Percentiles rank a stretch among this genome's conserved stretches.
Conservation (phyloP, 2,888 invertebrate species). For the Netelia inedita region DNA sequence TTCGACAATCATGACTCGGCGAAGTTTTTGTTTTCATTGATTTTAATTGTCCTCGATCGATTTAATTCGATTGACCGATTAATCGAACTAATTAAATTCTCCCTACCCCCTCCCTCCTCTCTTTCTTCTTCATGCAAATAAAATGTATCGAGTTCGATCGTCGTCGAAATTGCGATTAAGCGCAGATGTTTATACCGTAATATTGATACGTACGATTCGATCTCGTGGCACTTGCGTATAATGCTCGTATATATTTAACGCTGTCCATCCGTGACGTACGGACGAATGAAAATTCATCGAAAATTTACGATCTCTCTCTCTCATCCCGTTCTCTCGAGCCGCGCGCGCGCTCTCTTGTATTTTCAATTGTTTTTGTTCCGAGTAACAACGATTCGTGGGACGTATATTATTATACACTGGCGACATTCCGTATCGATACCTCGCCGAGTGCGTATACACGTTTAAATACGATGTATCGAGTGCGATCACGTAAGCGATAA, state of each 20-base stretch:
- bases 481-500: conserved; percentile 33
- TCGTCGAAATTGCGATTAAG: background rate
- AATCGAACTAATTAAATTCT: no score
- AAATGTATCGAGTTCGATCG: background rate
- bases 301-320: conserved; percentile 1
- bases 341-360: conserved; percentile 21
- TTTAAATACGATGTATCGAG: background rate
- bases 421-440: background rate
- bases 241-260: background rate
- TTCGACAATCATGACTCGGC: no score
- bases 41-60: no score
- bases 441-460: background rate
- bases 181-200: background rate
- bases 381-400: background rate
- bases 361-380: conserved; percentile 34
- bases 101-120: no score
- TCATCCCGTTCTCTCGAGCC: background rate
- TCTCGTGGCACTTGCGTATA: background rate
- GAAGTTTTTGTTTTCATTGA: no score
- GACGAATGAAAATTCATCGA: conserved; percentile 39
- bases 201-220: background rate
- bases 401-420: background rate
- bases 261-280: conserved; percentile 31
- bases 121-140: no score
- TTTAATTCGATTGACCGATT: no score